These are phyloP conservation scores for Zaprionus ornatus DNA, from an alignment of 1,140 invertebrate species.

Conservation along the genomic window DNA sequence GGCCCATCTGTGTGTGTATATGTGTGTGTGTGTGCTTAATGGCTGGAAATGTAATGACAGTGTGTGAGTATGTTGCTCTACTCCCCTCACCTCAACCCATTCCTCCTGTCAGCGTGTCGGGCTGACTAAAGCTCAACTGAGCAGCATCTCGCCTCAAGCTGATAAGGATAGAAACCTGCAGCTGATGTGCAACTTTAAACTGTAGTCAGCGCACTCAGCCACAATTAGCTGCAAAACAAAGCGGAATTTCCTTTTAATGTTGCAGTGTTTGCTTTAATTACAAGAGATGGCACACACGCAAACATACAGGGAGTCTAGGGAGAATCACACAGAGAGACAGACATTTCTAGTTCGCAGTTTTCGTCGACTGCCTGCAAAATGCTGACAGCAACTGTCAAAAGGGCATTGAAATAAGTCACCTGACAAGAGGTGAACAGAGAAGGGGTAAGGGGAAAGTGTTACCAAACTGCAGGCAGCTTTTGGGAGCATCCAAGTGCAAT, in stretches of 20 bases:
- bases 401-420: background rate
- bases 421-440: background rate
- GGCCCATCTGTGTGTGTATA: background rate
- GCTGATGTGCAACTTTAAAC: slow-evolving; percentile 29
- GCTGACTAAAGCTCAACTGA: background rate
- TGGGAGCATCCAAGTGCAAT: background rate
- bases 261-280: slow-evolving; percentile 21
- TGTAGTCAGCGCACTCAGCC: background rate
- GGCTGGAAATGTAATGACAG: slow-evolving; percentile 48
- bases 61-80: background rate
- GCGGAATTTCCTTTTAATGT: slow-evolving; percentile 17
- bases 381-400: slow-evolving; percentile 3
- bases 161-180: slow-evolving; percentile 23
- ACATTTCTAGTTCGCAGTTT: background rate
- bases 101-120: background rate
- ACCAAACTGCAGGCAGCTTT: background rate
- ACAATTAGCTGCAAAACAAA: slow-evolving; percentile 32
- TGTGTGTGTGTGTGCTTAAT: slow-evolving; percentile 41
- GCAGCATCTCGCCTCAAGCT: background rate
- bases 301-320: background rate
- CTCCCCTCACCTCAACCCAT: background rate
- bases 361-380: background rate
- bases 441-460: background rate
- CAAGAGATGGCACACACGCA: slow-evolving; percentile 1
- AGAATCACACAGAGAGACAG: background rate